These are phyloP conservation scores for Crocidura indochinensis DNA, from an alignment of 2,797 vertebrate genomes.

Conservation along the genomic window DNA sequence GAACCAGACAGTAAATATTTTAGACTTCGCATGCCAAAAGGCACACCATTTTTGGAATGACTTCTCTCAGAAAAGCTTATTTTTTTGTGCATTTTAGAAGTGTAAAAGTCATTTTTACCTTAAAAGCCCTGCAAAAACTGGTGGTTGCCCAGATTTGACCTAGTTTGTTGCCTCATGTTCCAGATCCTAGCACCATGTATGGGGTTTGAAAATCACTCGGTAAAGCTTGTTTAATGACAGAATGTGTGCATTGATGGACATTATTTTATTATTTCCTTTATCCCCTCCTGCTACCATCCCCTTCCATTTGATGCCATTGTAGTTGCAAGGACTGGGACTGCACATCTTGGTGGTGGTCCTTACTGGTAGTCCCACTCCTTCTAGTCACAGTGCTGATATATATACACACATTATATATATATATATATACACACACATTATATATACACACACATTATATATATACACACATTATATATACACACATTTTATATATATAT, in stretches of 20 bases:
- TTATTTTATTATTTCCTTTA: conserved; percentile 43
- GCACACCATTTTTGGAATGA: not conserved
- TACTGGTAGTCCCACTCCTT: too few relatives aligned
- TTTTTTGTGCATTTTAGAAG: conserved; percentile 47
- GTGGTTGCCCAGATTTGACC: not conserved
- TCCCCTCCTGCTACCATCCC: not conserved
- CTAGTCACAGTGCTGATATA: too few relatives aligned
- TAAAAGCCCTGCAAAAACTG: not conserved
- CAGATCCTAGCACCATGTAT: not conserved
- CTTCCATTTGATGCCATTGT: too few relatives aligned
- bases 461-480: too few relatives aligned
- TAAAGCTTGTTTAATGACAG: conserved; percentile 38
- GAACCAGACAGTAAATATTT: conserved; percentile 36
- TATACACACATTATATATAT: too few relatives aligned
- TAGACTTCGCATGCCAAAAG: not conserved
- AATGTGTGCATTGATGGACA: not conserved
- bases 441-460: too few relatives aligned
- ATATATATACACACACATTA: too few relatives aligned
- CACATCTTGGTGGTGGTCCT: too few relatives aligned
- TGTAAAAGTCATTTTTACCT: conserved; percentile 21
- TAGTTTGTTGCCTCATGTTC: not conserved
- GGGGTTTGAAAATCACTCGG: not conserved
- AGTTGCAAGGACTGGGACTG: too few relatives aligned
- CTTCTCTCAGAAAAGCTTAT: conserved; percentile 39
- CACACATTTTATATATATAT: too few relatives aligned